Evolutionary conservation across 2,888 invertebrate species (phyloP).

Genomic region (Mylabris sibirica): DNA sequence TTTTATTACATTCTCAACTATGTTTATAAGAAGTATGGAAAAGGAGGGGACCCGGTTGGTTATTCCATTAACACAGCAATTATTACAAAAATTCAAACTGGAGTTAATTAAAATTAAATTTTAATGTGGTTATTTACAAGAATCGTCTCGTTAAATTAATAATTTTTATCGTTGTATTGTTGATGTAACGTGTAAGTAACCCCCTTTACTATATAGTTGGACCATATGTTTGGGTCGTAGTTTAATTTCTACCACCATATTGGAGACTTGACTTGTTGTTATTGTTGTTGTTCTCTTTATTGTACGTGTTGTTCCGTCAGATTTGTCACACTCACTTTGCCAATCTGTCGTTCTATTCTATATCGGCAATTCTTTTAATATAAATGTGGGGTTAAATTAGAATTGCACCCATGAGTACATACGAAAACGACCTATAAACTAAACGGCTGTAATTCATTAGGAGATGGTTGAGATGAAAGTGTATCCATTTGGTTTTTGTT

Average conservation of each 20-base stretch:
- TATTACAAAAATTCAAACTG: background rate
- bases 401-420: slow-evolving; percentile 40
- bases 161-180: background rate
- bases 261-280: slow-evolving; percentile 48
- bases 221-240: slow-evolving; percentile 52
- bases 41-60: background rate
- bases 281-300: slow-evolving; percentile 30
- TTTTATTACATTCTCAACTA: background rate
- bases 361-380: slow-evolving; percentile 19
- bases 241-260: slow-evolving; percentile 51
- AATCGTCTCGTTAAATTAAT: background rate
- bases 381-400: slow-evolving; percentile 49
- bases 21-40: background rate
- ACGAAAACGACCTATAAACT: slow-evolving; percentile 38
- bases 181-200: background rate
- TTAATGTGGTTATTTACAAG: background rate
- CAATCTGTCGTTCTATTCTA: slow-evolving; percentile 52
- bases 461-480: slow-evolving; percentile 22
- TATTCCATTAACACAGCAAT: background rate
- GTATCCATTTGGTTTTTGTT: background rate
- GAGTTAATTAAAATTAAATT: background rate
- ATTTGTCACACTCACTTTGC: slow-evolving; percentile 58
- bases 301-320: slow-evolving; percentile 44
- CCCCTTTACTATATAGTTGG: slow-evolving; percentile 43
- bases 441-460: slow-evolving; percentile 53